Evolutionary conservation across 2,888 invertebrate species (phyloP).

Genomic region (Drosophila birchii): DNA sequence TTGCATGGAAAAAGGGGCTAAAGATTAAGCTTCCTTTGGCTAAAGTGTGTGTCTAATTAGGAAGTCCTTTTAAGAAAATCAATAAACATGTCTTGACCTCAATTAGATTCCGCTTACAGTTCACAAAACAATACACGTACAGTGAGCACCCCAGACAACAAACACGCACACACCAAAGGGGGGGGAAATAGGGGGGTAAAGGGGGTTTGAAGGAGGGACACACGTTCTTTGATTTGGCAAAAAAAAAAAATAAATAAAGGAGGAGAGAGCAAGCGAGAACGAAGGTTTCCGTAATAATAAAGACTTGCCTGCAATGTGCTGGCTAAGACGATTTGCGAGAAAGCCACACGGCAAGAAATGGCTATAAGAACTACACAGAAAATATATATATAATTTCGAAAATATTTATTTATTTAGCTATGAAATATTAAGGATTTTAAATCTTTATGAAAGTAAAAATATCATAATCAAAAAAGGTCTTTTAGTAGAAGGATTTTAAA

Average conservation of each 20-base stretch:
- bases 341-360: slow-evolving; percentile 11
- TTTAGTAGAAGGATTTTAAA: no score
- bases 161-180: slow-evolving; percentile 48
- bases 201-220: slow-evolving; percentile 41
- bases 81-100: slow-evolving; percentile 83
- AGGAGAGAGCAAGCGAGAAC: slow-evolving; percentile 23
- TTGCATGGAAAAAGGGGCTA: slow-evolving; percentile 6
- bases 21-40: slow-evolving; percentile 42
- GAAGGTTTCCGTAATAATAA: slow-evolving; percentile 51
- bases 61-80: slow-evolving; percentile 82
- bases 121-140: slow-evolving; percentile 72
- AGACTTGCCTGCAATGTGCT: slow-evolving; percentile 61
- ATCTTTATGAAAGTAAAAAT: no score
- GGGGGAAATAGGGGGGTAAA: background rate
- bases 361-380: background rate
- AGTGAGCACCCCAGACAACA: slow-evolving; percentile 70
- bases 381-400: no score
- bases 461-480: no score
- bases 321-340: slow-evolving; percentile 70
- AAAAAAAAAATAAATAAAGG: slow-evolving; percentile 26
- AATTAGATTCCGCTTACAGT: slow-evolving; percentile 82
- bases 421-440: no score
- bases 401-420: no score
- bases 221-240: slow-evolving; percentile 76
- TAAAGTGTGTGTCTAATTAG: slow-evolving; percentile 80